Conservation (phyloP, 64 coral and sea anemone species). For the Stichodactyla mertensii region DNA sequence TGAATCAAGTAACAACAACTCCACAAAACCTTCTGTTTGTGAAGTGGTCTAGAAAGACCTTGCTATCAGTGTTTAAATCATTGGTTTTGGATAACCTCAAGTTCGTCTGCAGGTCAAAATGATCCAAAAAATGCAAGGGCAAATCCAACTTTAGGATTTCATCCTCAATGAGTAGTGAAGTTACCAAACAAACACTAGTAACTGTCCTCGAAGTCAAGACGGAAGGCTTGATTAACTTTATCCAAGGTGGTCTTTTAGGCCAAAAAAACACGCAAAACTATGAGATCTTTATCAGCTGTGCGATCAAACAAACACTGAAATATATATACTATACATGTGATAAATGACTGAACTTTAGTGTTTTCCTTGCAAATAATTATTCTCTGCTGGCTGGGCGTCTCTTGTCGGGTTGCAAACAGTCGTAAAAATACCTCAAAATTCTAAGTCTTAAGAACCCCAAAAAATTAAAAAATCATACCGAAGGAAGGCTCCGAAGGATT, state of each 20-base stretch:
- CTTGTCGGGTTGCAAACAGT: background rate
- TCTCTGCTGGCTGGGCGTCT: background rate
- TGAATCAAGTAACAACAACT: background rate
- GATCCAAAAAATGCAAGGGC: background rate
- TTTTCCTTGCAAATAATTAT: background rate
- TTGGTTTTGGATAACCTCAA: background rate
- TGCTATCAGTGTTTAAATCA: background rate
- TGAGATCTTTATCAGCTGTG: constrained; percentile 17
- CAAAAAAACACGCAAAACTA: background rate
- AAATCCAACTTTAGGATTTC: background rate
- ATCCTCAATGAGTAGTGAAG: background rate
- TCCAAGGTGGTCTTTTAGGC: background rate
- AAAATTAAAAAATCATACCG: background rate
- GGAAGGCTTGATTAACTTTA: background rate
- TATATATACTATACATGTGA: background rate
- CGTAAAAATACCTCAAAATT: background rate
- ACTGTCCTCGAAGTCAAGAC: background rate
- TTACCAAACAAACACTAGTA: background rate
- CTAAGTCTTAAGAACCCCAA: background rate
- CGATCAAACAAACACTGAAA: constrained; percentile 17
- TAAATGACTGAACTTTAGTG: background rate
- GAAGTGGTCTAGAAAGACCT: background rate
- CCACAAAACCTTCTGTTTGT: background rate
- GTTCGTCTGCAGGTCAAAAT: background rate
- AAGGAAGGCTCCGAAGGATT: background rate